Evolutionary conservation across 2,797 vertebrate species (phyloP), one percentile per base, ranked within the genome.

Genomic region (Strix occidentalis): DNA sequence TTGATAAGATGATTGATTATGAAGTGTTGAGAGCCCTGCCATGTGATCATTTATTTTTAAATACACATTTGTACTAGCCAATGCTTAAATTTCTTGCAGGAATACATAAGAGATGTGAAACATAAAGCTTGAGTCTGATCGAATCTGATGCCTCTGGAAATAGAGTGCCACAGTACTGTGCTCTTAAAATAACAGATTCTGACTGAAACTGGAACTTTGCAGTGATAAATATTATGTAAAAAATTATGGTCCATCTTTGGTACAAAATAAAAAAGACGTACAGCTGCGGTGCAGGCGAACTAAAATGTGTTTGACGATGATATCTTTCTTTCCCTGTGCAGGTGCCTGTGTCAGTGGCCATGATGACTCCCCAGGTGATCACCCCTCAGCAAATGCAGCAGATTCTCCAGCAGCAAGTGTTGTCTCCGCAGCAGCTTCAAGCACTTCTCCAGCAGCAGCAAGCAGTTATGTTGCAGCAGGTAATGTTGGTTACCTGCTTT

Each of bases 291-390:
- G 54, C 35, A 43, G 64, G 69, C 20, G 5, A 92, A 70, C 50
- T 85, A 83, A 90, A 92, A 82, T 12, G 26, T 65, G 19, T 70
- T 84, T 95, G 72, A 89, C 5, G 16, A 56, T 96, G 79, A 96
- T 90, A 83, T 58, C 87, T 97, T 93, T 83, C 91, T 71, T 88
- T 97, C 89, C 81, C 65, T 95, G 91, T 93, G 91, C 98, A 99
- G 99, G 99, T 99, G 98, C 99, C 99, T 97, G 99, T 99, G 98
- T 99, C 99, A 85, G 99, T 99, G 99, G 99, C 99, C 99, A 99
- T 99, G 99, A 99, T 99, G 99, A 99, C 99, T 98, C 99, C 99
- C 98, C 99, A 99, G 99, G 99, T 99, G 98, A 99, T 99, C 98
- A 99, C 99, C 95, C 99, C 99, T 94, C 99, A 99, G 98, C 99